Evolutionary conservation across 2,888 invertebrate genomes (phyloP), one percentile per base, ranked within the genome.

Genomic region (Drosophila colorata): DNA sequence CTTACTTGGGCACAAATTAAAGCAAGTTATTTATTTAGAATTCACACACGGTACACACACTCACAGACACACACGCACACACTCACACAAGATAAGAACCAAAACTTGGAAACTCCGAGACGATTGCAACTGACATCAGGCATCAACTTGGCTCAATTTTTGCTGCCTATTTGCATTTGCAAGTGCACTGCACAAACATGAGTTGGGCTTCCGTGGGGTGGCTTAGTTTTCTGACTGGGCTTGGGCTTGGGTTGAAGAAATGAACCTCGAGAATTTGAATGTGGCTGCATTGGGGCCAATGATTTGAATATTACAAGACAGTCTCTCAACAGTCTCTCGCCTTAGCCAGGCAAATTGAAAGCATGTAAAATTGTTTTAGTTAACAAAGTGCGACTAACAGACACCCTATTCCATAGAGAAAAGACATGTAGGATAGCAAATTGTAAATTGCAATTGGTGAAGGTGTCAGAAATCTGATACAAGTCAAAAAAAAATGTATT

Each of bases 291-390:
- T 55, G 35, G 25, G 69, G n/a, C 37, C 48, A 44, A 51, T 55
- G 49, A 73, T 73, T 73, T 74, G 75, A 74, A 76, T 73, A 59
- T 56, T 53, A 46, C 49, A 70, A 38, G 40, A 74, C 31, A 49
- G 41, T 28, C 63, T 23, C 64, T 69, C 76, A 75, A 69, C 56
- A 70, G 40, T 5, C 14, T 16, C 16, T 25, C 23, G 40, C 31
- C 31, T 1, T 16, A 38, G n/a, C 16, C 13, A n/a, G 37, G n/a
- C 44, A 57, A 37, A 18, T 46, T 35, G 55, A 33, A 47, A 56
- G 9, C 23, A 23, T 14, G n/a, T 9, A 2, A 18, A 3, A 11
- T 9, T 14, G 11, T 18, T 8, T 8, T 4, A n/a, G 7, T 14
- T 13, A 13, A 20, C 2, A 6, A 6, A 25, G 16, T 16, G 3